These are phyloP conservation scores for Maconellicoccus hirsutus DNA, from an alignment of 1,140 invertebrate species.

Conservation along the genomic window DNA sequence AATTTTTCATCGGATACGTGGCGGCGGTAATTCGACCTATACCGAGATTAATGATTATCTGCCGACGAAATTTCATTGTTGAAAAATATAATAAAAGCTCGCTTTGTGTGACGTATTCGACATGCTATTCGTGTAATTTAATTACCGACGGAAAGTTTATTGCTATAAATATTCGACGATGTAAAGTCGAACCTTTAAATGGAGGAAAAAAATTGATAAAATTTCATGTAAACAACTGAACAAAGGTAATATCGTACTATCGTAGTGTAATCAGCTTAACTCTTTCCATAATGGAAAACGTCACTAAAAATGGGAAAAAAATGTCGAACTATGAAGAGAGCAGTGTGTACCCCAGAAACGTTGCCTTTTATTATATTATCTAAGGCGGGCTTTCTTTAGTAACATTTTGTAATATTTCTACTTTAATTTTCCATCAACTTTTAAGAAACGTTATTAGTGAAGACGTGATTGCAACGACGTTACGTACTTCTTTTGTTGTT, in stretches of 20 bases:
- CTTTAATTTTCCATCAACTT: conserved; percentile 18
- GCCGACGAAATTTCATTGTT: too few species aligned
- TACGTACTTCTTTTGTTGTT: neutral
- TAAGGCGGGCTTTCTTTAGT: neutral
- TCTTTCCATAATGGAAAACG: neutral
- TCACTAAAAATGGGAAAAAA: neutral
- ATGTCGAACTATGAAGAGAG: neutral
- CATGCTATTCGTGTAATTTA: too few species aligned
- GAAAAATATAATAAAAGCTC: too few species aligned
- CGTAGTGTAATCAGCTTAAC: conserved; percentile 3
- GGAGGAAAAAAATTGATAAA: neutral
- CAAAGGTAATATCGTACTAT: neutral
- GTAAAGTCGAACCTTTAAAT: too few species aligned
- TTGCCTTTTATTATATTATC: conserved; percentile 6
- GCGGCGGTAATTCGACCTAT: too few species aligned
- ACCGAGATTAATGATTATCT: too few species aligned
- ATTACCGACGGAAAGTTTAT: too few species aligned
- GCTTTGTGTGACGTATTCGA: too few species aligned
- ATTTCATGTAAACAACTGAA: neutral
- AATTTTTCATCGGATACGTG: too few species aligned
- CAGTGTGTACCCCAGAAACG: neutral
- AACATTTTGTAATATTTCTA: conserved; percentile 15
- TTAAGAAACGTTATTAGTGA: conserved; percentile 8
- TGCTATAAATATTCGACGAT: too few species aligned
- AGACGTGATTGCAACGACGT: neutral